These are phyloP conservation scores for Stenoptilia bipunctidactyla DNA, from an alignment of 2,888 invertebrate species.

Conservation along the genomic window DNA sequence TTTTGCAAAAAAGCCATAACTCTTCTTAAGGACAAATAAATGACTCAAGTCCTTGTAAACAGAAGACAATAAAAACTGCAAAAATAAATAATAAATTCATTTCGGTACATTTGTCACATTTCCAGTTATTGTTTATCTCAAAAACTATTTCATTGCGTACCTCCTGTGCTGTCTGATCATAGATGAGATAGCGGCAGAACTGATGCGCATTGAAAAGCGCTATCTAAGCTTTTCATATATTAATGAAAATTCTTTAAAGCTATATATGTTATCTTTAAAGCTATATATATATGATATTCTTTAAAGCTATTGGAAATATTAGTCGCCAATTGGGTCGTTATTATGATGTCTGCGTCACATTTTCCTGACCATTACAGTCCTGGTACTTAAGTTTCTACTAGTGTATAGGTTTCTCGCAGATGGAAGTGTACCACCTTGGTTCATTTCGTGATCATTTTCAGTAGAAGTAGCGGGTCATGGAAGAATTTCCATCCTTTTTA, in stretches of 20 bases:
- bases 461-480: too few species aligned
- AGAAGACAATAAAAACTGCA: constrained; percentile 40
- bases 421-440: too few species aligned
- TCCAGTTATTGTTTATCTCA: constrained; percentile 34
- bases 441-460: too few species aligned
- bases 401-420: too few species aligned
- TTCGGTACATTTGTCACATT: constrained; percentile 42
- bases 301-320: too few species aligned
- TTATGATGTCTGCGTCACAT: too few species aligned
- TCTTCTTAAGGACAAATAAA: constrained; percentile 22
- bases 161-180: constrained; percentile 6
- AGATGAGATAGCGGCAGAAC: constrained; percentile 2
- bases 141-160: constrained; percentile 9
- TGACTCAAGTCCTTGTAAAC: constrained; percentile 24
- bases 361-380: too few species aligned
- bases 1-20: background rate
- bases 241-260: background rate
- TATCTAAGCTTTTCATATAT: background rate
- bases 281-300: background rate
- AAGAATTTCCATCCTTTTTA: too few species aligned
- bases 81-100: constrained; percentile 41
- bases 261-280: background rate
- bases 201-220: too few species aligned
- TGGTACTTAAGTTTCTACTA: too few species aligned
- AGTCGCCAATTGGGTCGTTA: too few species aligned